Conservation (phyloP, 2,113 vertebrate species). For the Butastur rufipennis region DNA sequence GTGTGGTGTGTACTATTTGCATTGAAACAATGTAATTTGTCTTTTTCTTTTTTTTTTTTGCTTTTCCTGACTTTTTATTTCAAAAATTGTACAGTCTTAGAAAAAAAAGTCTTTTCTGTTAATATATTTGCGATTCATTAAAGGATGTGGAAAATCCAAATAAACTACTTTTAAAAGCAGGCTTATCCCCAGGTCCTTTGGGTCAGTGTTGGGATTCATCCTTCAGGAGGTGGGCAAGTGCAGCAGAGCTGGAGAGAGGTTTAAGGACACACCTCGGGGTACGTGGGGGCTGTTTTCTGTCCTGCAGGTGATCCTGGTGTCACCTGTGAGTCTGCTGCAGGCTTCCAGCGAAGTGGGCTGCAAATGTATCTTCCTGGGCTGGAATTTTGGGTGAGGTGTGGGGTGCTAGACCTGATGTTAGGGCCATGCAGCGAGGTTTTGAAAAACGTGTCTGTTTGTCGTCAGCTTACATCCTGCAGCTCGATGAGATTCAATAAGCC, state of each 20-base stretch:
- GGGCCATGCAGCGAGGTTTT: rapidly evolving
- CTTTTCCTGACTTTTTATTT: slow-evolving; percentile 64
- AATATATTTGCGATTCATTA: slow-evolving; percentile 79
- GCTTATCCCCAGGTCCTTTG: slow-evolving; percentile 45
- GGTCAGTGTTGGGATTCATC: background rate
- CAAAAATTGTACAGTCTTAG: slow-evolving; percentile 71
- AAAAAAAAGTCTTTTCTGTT: slow-evolving; percentile 69
- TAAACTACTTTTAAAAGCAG: slow-evolving; percentile 79
- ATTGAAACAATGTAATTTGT: slow-evolving; percentile 71
- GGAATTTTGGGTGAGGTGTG: background rate
- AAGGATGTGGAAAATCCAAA: slow-evolving; percentile 78
- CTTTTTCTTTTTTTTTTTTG: background rate
- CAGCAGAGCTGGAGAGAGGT: background rate
- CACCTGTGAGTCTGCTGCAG: rapidly evolving
- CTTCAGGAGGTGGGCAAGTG: background rate
- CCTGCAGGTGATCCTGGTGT: rapidly evolving
- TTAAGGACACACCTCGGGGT: rapidly evolving
- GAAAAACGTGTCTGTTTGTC: rapidly evolving
- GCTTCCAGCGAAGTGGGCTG: rapidly evolving
- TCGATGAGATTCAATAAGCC: rapidly evolving
- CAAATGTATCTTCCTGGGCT: rapidly evolving
- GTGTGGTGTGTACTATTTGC: slow-evolving; percentile 68
- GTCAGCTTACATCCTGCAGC: background rate
- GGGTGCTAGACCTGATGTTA: rapidly evolving
- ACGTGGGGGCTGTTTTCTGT: background rate